Percentiles rank a stretch among this genome's conserved stretches.
Conservation (phyloP, 2,888 invertebrate genomes). For the Microdon myrmicae region DNA sequence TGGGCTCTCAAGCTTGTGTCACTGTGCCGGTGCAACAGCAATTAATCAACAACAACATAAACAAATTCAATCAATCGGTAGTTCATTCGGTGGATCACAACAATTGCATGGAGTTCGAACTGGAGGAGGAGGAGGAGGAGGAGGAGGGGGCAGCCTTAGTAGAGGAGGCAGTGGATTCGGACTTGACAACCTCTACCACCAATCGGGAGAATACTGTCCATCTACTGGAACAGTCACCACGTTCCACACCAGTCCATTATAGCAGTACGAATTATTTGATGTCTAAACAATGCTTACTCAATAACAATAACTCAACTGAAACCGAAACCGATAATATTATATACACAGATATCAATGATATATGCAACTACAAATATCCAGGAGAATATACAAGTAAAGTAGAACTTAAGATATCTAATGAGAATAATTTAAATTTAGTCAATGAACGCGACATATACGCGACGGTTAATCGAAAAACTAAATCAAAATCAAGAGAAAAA, state of each 20-base stretch:
- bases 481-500: slow-evolving; percentile 64
- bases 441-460: slow-evolving; percentile 66
- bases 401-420: slow-evolving; percentile 63
- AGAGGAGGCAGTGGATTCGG: slow-evolving; percentile 67
- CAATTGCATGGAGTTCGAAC: slow-evolving; percentile 68
- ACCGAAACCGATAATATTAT: slow-evolving; percentile 67
- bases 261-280: slow-evolving; percentile 68
- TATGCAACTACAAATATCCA: slow-evolving; percentile 64
- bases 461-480: slow-evolving; percentile 66
- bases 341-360: slow-evolving; percentile 66
- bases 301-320: slow-evolving; percentile 65
- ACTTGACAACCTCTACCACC: slow-evolving; percentile 69
- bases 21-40: slow-evolving; percentile 65
- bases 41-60: slow-evolving; percentile 61
- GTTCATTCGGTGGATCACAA: slow-evolving; percentile 67
- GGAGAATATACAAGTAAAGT: slow-evolving; percentile 57
- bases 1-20: slow-evolving; percentile 67
- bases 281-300: slow-evolving; percentile 67
- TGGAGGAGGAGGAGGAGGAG: slow-evolving; percentile 61
- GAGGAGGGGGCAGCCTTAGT: slow-evolving; percentile 64
- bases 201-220: slow-evolving; percentile 69
- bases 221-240: slow-evolving; percentile 65
- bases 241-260: slow-evolving; percentile 67
- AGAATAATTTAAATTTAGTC: slow-evolving; percentile 60
- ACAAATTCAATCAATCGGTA: slow-evolving; percentile 63